Percentiles rank a stretch among this genome's conserved stretches.
Conservation (phyloP, 2,888 invertebrate species). For the Dioctria linearis region DNA sequence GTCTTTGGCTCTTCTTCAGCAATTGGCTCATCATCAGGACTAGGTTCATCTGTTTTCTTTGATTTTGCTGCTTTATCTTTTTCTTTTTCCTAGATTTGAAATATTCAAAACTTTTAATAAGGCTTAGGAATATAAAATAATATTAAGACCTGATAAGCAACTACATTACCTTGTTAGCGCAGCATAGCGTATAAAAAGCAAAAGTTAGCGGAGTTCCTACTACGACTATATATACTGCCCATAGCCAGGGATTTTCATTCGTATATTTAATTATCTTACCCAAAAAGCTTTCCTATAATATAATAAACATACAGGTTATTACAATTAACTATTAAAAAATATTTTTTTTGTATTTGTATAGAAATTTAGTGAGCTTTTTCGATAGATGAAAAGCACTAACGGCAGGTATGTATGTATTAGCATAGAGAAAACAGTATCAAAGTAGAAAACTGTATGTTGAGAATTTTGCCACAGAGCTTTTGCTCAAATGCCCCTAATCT, state of each 20-base stretch:
- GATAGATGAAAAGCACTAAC: no score
- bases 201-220: conserved; percentile 85
- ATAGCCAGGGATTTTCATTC: conserved; percentile 91
- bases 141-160: no score
- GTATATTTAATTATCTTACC: conserved; percentile 83
- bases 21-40: conserved; percentile 73
- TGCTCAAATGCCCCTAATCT: no score
- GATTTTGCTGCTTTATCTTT: conserved; percentile 72
- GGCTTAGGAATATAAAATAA: no score
- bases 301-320: conserved; percentile 34
- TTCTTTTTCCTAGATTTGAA: conserved; percentile 65
- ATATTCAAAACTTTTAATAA: no score
- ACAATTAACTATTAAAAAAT: neutral
- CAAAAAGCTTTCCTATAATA: conserved; percentile 82
- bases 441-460: no score
- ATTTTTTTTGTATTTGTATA: neutral
- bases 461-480: no score
- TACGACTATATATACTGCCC: conserved; percentile 86
- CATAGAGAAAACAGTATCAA: no score
- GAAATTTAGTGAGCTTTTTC: no score
- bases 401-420: no score
- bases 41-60: conserved; percentile 82
- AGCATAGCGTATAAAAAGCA: conserved; percentile 87
- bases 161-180: conserved; percentile 72
- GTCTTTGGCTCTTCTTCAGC: neutral